These are phyloP conservation scores for Adelges cooleyi DNA, from an alignment of 1,140 invertebrate species.

Conservation along the genomic window DNA sequence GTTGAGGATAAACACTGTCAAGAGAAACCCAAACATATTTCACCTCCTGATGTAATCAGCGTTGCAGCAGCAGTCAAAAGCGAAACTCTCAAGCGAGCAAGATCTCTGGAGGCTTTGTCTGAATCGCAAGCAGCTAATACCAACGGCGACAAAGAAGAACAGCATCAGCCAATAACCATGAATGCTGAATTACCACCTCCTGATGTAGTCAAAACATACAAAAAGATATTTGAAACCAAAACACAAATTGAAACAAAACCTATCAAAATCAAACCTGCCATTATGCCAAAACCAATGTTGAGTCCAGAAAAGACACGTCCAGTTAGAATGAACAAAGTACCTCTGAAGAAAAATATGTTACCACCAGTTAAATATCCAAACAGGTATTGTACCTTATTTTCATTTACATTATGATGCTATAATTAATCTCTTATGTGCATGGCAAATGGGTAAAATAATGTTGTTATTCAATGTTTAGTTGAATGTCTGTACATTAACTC, in stretches of 20 bases:
- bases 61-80: not conserved
- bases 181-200: conserved; percentile 70
- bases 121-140: conserved; percentile 42
- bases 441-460: no score
- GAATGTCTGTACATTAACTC: no score
- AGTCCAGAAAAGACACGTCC: conserved; percentile 6
- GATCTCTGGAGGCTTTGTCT: conserved; percentile 68
- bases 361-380: conserved; percentile 17
- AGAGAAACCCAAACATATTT: not conserved
- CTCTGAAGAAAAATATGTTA: conserved; percentile 4
- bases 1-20: conserved; percentile 51
- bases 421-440: no score
- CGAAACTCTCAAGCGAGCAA: conserved; percentile 56
- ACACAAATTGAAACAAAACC: conserved; percentile 6
- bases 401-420: no score
- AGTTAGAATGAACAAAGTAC: not conserved
- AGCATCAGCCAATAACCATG: conserved; percentile 39
- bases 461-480: no score
- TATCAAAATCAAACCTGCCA: conserved; percentile 17
- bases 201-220: conserved; percentile 70
- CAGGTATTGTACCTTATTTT: not conserved
- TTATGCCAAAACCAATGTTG: conserved; percentile 13
- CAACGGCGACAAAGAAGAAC: conserved; percentile 20
- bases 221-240: conserved; percentile 61
- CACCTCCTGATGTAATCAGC: conserved; percentile 12